These are phyloP conservation scores for Myoxocephalus aenaeus DNA, from an alignment of 2,797 vertebrate genomes.

Conservation along the genomic window DNA sequence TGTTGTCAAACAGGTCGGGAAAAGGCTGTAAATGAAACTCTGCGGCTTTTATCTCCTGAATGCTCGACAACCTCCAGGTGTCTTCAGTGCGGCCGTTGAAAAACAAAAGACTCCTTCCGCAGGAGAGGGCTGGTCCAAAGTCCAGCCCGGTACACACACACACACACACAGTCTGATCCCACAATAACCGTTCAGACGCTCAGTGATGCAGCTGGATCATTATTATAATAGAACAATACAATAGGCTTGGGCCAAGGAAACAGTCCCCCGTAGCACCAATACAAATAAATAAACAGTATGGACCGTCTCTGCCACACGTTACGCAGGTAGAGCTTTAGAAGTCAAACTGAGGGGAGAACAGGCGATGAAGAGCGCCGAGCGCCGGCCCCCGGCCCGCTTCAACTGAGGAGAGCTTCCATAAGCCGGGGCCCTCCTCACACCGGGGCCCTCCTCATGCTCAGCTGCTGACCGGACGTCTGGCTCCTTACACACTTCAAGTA, in stretches of 20 bases:
- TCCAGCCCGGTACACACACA: neutral
- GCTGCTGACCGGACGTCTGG: neutral
- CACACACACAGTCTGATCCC: constrained; percentile 28
- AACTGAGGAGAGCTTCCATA: constrained; percentile 3
- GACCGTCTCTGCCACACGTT: constrained; percentile 26
- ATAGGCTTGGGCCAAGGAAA: constrained; percentile 46
- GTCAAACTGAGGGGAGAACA: constrained; percentile 7
- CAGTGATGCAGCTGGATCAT: constrained; percentile 50
- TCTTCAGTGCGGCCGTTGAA: neutral
- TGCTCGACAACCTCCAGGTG: neutral
- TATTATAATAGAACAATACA: too few species aligned
- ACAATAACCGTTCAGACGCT: constrained; percentile 61
- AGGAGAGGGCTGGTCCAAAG: neutral
- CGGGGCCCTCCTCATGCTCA: neutral
- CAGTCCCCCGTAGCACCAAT: constrained; percentile 10
- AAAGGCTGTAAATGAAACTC: neutral
- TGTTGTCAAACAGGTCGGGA: constrained; percentile 19
- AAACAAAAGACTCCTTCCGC: neutral
- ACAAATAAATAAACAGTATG: constrained; percentile 10
- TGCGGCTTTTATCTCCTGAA: constrained; percentile 1
- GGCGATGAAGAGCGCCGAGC: too few species aligned
- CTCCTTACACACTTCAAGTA: neutral
- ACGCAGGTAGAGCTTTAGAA: neutral
- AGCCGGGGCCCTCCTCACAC: too few species aligned
- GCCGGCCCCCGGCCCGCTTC: neutral